Base-by-base conservation (phyloP, 1,140 invertebrate species). In the Drosophila ironensis region DNA sequence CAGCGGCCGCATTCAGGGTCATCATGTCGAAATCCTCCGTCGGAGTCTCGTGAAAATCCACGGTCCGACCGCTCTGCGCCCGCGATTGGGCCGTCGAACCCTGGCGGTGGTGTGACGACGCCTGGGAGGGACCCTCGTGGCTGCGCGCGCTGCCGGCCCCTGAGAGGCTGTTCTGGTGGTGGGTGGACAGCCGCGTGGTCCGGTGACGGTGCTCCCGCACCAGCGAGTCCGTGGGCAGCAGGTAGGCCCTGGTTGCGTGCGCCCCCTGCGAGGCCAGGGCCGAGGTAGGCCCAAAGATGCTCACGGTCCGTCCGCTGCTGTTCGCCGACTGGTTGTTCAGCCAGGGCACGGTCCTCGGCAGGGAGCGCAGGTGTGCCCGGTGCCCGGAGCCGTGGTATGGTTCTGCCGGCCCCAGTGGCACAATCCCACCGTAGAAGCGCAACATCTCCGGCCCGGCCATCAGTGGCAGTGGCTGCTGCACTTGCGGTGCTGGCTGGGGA, bases 361-460 rank as follows among this genome's bases (percentile, higher is more conserved):
- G 19, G 22, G 59, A 11, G 12, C 61, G 61, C n/a, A n/a, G n/a
- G 12, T 20, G 28, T 1, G 8, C 2, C 24, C 66, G 25, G 3
- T 3, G 12, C 14, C 7, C 6, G 3, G 51, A 4, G 1, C 20
- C 7, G 11, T n/a, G 11, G 2, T 33, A 33, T 5, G 11, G 11
- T 7, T 41, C 19, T 14, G 22, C 45, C 8, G 25, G 30, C 6
- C 25, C 22, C 4, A 20, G 16, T n/a, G 38, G n/a, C 1, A 7
- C n/a, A 12, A 16, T 9, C 30, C 37, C 40, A 5, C 40, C 28
- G 22, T 64, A 72, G 68, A 28, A 72, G 16, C 68, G 68, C 47
- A 72, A 64, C 25, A 72, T 42, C 14, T 72, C 69, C 8, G 46
- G 41, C 8, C 54, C 47, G 0, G 56, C 1, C 2, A 35, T 27